phyloP scores from a whole-genome alignment of 2,797 vertebrate genomes.

The Xenopus petersii region DNA sequence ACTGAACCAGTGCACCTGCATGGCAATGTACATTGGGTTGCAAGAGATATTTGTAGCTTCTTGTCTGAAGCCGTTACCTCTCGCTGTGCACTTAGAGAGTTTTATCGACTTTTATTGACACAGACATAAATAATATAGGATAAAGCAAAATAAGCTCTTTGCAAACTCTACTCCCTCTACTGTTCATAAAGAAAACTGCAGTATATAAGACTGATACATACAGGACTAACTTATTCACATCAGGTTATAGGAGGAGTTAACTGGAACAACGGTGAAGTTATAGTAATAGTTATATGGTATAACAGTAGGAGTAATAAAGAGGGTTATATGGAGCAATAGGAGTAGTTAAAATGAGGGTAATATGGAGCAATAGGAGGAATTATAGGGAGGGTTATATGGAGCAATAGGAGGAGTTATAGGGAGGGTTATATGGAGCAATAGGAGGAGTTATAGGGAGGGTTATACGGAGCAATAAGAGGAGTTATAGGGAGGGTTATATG shows the following conservation, averaged over 20 bases:
- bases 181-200: conserved; percentile 3
- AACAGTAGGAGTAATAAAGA: not conserved
- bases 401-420: no score
- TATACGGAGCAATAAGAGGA: no score
- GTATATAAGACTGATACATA: no score
- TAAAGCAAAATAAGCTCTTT: not conserved
- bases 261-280: not conserved
- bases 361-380: not conserved
- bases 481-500: no score
- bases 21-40: not conserved
- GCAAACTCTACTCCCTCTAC: conserved; percentile 26
- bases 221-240: no score
- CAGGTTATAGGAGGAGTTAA: no score
- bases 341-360: not conserved
- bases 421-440: no score
- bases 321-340: not conserved
- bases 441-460: no score
- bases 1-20: conserved; percentile 8
- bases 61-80: conserved; percentile 47
- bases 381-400: no score
- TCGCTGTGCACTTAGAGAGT: conserved; percentile 46
- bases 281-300: not conserved
- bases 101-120: conserved; percentile 50
- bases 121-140: conserved; percentile 42
- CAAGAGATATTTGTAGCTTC: conserved; percentile 46